Conservation (phyloP, 2,888 invertebrate species). For the Hirtodrosophila duncani region DNA sequence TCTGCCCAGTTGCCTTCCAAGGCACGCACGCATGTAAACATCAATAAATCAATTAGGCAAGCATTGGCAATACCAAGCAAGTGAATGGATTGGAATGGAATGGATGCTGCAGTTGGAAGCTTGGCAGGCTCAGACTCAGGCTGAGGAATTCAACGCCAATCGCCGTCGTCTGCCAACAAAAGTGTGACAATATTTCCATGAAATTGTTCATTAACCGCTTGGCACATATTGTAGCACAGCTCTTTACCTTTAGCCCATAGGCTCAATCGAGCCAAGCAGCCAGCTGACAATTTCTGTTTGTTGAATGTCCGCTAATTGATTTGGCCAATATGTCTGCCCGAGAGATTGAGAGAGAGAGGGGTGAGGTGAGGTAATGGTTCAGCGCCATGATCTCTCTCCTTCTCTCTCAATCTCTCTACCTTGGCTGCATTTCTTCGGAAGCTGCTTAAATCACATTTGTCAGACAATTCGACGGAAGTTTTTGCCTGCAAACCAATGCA, state of each 20-base stretch:
- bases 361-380: too few species aligned
- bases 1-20: constrained; percentile 26
- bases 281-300: constrained; percentile 51
- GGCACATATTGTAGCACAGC: constrained; percentile 71
- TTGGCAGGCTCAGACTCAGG: constrained; percentile 8
- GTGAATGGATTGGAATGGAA: not conserved
- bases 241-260: not conserved
- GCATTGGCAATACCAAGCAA: constrained; percentile 51
- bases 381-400: constrained; percentile 47
- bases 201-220: constrained; percentile 72
- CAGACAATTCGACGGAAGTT: constrained; percentile 71
- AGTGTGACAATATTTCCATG: constrained; percentile 70
- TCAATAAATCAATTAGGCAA: constrained; percentile 77
- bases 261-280: too few species aligned
- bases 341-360: too few species aligned
- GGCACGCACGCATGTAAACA: constrained; percentile 77
- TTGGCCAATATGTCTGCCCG: constrained; percentile 51
- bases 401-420: not conserved
- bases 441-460: constrained; percentile 63
- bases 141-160: constrained; percentile 66
- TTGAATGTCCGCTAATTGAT: constrained; percentile 53
- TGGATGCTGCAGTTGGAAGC: not conserved
- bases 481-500: too few species aligned
- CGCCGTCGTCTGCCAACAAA: constrained; percentile 62
- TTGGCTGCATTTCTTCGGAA: constrained; percentile 69